phyloP scores from a whole-genome alignment of 2,113 vertebrate species.

The Myrmecophaga tridactyla region DNA sequence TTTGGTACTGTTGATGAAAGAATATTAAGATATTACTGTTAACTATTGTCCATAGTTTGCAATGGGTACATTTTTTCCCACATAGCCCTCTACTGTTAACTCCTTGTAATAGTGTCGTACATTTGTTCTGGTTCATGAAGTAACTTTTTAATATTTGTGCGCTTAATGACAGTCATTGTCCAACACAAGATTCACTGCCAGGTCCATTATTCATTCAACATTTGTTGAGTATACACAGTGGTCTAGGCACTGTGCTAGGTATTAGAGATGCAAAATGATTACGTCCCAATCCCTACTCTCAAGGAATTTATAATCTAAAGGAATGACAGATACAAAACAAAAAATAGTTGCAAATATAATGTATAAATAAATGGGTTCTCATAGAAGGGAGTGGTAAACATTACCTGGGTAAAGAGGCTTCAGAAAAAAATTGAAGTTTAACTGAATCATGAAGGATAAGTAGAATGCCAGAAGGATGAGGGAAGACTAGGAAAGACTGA shows the following conservation, averaged over 20 bases:
- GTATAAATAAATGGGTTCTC: neutral
- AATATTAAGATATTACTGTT: too few relatives aligned
- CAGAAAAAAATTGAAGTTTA: neutral
- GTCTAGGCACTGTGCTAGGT: neutral
- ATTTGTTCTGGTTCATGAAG: too few relatives aligned
- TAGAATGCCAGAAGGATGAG: neutral
- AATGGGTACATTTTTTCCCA: too few relatives aligned
- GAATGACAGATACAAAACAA: neutral
- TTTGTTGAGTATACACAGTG: neutral
- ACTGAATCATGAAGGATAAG: constrained; percentile 1
- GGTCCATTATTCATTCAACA: neutral
- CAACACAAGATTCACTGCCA: neutral
- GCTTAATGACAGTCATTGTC: too few relatives aligned
- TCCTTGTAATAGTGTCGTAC: too few relatives aligned
- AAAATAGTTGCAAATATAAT: constrained; percentile 4
- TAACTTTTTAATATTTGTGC: too few relatives aligned
- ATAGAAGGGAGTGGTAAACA: neutral
- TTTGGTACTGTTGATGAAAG: too few relatives aligned
- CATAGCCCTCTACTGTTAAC: too few relatives aligned
- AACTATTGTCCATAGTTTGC: too few relatives aligned
- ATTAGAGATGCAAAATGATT: neutral
- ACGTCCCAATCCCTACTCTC: neutral
- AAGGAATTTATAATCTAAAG: neutral
- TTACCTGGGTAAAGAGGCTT: neutral
- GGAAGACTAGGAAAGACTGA: neutral